Conservation (phyloP, 2,888 invertebrate species). For the Cyclophora albipunctata region DNA sequence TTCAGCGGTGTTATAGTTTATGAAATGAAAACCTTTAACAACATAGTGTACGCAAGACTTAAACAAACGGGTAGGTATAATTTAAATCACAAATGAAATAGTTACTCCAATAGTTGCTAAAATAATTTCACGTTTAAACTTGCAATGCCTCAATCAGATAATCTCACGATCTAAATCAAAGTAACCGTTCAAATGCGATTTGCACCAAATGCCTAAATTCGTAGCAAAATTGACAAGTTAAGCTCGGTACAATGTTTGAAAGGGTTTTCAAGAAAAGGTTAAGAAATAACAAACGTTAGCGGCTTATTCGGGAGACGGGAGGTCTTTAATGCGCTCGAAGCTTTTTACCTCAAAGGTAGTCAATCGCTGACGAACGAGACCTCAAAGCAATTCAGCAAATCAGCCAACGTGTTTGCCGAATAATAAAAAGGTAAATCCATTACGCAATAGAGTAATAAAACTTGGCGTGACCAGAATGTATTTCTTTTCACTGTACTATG, state of each 20-base stretch:
- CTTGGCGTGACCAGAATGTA: conserved; percentile 30
- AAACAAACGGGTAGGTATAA: too few relatives aligned
- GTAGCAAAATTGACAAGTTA: conserved; percentile 13
- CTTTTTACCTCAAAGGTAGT: conserved; percentile 25
- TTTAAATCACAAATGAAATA: too few relatives aligned
- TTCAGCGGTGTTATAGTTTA: too few relatives aligned
- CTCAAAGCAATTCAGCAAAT: conserved; percentile 42
- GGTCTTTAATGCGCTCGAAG: conserved; percentile 24
- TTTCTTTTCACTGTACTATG: conserved; percentile 17
- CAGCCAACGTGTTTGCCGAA: conserved; percentile 34
- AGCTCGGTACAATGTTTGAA: conserved; percentile 25
- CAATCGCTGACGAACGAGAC: conserved; percentile 25
- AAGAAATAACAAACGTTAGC: conserved; percentile 33
- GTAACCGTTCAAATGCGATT: neutral
- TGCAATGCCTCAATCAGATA: too few relatives aligned
- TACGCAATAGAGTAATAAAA: conserved; percentile 34
- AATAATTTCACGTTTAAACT: too few relatives aligned
- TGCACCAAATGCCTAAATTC: conserved; percentile 1
- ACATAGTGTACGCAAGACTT: too few relatives aligned
- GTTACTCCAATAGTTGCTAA: too few relatives aligned
- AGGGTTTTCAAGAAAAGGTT: conserved; percentile 32
- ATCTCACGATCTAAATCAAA: too few relatives aligned
- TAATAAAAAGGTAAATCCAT: conserved; percentile 35
- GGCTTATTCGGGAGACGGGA: conserved; percentile 35
- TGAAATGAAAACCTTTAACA: too few relatives aligned